Conservation (phyloP, 2,113 vertebrate genomes). For the Vicugna pacos region DNA sequence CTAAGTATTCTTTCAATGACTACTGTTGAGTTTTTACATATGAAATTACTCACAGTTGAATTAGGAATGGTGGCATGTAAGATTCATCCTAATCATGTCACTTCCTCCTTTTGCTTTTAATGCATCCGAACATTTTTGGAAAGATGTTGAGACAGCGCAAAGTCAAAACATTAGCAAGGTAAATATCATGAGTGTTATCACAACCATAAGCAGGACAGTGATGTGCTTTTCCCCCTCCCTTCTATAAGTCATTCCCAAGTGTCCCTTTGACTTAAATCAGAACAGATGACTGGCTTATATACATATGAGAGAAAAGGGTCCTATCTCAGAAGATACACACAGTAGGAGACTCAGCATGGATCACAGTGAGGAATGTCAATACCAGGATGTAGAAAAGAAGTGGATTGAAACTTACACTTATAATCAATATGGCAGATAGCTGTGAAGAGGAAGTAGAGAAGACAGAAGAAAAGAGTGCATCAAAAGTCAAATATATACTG, state of each 20-base stretch:
- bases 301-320: background rate
- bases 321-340: background rate
- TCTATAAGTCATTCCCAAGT: background rate
- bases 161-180: background rate
- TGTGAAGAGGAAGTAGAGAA: background rate
- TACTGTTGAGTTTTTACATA: background rate
- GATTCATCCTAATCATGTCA: background rate
- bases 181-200: background rate
- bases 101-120: constrained; percentile 26
- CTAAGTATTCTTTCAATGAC: background rate
- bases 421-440: background rate
- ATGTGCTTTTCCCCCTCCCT: background rate
- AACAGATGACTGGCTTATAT: background rate
- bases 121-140: background rate
- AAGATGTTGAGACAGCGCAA: constrained; percentile 6
- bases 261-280: background rate
- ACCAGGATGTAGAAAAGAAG: background rate
- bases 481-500: background rate
- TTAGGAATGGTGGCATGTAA: background rate
- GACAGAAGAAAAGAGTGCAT: background rate
- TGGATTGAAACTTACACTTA: background rate
- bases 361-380: background rate
- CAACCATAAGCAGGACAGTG: background rate
- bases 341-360: background rate
- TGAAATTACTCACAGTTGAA: constrained; percentile 32